phyloP scores from a whole-genome alignment of 2,797 vertebrate genomes.

The Myotis myotis region DNA sequence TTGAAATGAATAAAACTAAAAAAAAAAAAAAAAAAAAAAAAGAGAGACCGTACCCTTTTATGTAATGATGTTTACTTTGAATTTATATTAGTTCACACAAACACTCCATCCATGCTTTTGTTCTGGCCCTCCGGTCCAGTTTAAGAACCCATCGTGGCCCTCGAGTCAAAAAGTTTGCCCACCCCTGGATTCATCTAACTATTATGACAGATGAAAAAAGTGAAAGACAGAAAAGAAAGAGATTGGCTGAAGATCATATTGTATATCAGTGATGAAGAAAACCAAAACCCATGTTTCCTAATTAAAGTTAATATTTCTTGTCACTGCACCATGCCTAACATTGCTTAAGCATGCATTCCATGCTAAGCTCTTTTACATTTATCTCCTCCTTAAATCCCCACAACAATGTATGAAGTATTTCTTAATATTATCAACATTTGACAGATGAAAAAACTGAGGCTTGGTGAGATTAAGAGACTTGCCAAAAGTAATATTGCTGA shows the following conservation, averaged over 20 bases:
- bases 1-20: no score
- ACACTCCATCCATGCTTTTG: no score
- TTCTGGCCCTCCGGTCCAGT: no score
- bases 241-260: neutral
- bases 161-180: no score
- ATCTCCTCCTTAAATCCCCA: slow-evolving; percentile 21
- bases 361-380: neutral
- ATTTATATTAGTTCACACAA: no score
- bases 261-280: neutral
- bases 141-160: no score
- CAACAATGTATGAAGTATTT: neutral
- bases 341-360: neutral
- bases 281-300: neutral
- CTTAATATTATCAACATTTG: slow-evolving; percentile 12
- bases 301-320: slow-evolving; percentile 48
- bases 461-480: slow-evolving; percentile 28
- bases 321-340: neutral
- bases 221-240: neutral
- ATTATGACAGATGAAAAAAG: slow-evolving; percentile 29
- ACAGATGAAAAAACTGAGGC: slow-evolving; percentile 14
- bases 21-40: no score
- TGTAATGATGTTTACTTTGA: no score
- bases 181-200: neutral
- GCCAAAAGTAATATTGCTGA: neutral
- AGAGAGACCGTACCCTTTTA: no score